Evolutionary conservation across 2,888 invertebrate genomes (phyloP).

Genomic region (Laspeyria flexula): DNA sequence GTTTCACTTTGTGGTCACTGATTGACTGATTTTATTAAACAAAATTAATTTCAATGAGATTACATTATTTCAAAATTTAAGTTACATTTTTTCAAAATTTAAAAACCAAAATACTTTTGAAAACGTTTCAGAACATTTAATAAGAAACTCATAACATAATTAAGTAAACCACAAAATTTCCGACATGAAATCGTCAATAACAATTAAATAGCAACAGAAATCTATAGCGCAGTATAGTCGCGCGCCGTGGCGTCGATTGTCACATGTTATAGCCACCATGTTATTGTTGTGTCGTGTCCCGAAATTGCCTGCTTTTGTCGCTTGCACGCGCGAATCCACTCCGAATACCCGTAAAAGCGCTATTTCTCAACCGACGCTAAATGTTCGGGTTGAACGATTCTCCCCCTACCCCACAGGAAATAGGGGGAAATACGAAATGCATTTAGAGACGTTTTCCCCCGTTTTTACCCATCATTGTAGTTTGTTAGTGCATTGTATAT

Average conservation of each 20-base stretch:
- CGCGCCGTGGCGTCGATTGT: constrained; percentile 2
- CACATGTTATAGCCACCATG: constrained; percentile 19
- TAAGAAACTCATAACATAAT: too few relatives aligned
- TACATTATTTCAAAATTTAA: too few relatives aligned
- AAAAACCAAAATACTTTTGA: too few relatives aligned
- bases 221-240: background rate
- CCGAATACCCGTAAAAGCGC: constrained; percentile 47
- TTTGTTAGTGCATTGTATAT: constrained; percentile 44
- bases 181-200: too few relatives aligned
- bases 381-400: constrained; percentile 45
- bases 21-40: too few relatives aligned
- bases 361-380: constrained; percentile 52
- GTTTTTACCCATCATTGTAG: constrained; percentile 41
- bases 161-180: too few relatives aligned
- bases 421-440: constrained; percentile 34
- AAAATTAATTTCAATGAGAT: too few relatives aligned
- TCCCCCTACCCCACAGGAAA: constrained; percentile 18
- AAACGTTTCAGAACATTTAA: too few relatives aligned
- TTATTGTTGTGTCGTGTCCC: constrained; percentile 43
- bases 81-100: too few relatives aligned
- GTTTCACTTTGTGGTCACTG: too few relatives aligned
- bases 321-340: constrained; percentile 48
- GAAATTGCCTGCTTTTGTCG: constrained; percentile 56
- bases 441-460: constrained; percentile 32
- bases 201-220: background rate